A percentile compares a stretch with the other conserved stretches of the same genome.
Evolutionary conservation across 2,113 vertebrate genomes (phyloP).

Genomic region (Calidris pugnax): DNA sequence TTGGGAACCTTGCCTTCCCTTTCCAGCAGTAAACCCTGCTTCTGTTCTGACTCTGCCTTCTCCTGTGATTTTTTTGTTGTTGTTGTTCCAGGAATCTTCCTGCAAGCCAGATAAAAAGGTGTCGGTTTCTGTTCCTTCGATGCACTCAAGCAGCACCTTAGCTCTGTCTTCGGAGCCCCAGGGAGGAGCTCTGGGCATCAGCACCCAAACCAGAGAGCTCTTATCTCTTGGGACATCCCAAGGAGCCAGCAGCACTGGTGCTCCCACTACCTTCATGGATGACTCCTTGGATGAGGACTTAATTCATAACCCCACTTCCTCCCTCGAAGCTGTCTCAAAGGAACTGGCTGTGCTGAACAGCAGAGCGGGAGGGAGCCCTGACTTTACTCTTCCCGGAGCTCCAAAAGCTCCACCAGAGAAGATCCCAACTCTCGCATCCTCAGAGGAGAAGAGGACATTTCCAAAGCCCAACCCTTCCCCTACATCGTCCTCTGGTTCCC

Average conservation of each 20-base stretch:
- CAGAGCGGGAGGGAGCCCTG: constrained; percentile 61
- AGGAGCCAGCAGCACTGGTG: constrained; percentile 10
- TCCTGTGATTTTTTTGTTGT: neutral
- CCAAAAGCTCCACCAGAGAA: constrained; percentile 69
- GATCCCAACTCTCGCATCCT: constrained; percentile 8
- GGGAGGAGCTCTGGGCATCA: constrained; percentile 52
- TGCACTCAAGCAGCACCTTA: constrained; percentile 58
- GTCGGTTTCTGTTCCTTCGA: neutral
- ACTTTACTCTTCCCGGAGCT: constrained; percentile 61
- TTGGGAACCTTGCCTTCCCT: neutral
- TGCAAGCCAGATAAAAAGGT: constrained; percentile 75
- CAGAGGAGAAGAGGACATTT: constrained; percentile 79
- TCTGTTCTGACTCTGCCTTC: neutral
- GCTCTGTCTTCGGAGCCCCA: constrained; percentile 70
- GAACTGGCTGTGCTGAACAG: constrained; percentile 74
- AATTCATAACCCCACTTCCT: constrained; percentile 67
- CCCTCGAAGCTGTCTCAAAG: constrained; percentile 74
- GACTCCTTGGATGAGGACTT: constrained; percentile 77
- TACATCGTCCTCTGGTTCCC: constrained; percentile 54
- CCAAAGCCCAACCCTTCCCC: constrained; percentile 67
- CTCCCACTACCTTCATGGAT: constrained; percentile 65
- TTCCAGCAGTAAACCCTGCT: neutral
- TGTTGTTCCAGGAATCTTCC: constrained; percentile 70
- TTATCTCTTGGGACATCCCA: constrained; percentile 23
- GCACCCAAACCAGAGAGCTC: constrained; percentile 51